Evolutionary conservation across 1,140 invertebrate species (phyloP).

Genomic region (Drosophila nasuta): DNA sequence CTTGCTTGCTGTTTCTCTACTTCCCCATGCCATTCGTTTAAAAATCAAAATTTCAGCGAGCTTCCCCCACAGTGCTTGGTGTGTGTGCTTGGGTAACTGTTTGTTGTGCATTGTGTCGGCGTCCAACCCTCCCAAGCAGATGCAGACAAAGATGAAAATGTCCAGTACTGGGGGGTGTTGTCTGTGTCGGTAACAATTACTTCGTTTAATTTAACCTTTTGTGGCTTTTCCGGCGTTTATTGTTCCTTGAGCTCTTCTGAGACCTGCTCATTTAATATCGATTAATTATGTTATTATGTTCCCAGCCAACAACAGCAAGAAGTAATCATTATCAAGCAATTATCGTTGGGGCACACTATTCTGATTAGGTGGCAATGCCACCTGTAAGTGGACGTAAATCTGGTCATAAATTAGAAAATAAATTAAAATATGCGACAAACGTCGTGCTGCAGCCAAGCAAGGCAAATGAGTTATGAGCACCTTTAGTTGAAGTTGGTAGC

Average conservation of each 20-base stretch:
- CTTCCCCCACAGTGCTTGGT: constrained; percentile 43
- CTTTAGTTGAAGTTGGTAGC: constrained; percentile 3
- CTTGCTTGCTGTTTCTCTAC: neutral
- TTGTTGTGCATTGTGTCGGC: constrained; percentile 71
- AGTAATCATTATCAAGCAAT: constrained; percentile 65
- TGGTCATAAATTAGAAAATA: constrained; percentile 77
- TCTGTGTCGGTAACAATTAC: constrained; percentile 73
- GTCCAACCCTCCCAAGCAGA: constrained; percentile 41
- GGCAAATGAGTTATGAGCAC: constrained; percentile 70
- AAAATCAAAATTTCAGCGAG: constrained; percentile 78
- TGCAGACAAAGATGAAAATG: constrained; percentile 7
- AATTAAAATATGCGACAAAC: constrained; percentile 80
- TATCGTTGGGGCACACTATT: constrained; percentile 47
- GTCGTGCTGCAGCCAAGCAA: constrained; percentile 39
- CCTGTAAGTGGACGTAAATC: constrained; percentile 44
- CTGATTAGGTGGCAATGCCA: constrained; percentile 51
- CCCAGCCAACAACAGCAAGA: constrained; percentile 25
- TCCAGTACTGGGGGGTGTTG: constrained; percentile 35
- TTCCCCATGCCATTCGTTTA: constrained; percentile 44
- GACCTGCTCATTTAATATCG: constrained; percentile 75
- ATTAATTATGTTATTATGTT: constrained; percentile 80
- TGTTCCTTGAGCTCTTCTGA: constrained; percentile 41
- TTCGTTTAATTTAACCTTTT: constrained; percentile 84
- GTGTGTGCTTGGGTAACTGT: constrained; percentile 73
- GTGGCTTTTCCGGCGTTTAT: constrained; percentile 74